Conservation (phyloP, 1,140 invertebrate species). For the Eupristina koningsbergeri region DNA sequence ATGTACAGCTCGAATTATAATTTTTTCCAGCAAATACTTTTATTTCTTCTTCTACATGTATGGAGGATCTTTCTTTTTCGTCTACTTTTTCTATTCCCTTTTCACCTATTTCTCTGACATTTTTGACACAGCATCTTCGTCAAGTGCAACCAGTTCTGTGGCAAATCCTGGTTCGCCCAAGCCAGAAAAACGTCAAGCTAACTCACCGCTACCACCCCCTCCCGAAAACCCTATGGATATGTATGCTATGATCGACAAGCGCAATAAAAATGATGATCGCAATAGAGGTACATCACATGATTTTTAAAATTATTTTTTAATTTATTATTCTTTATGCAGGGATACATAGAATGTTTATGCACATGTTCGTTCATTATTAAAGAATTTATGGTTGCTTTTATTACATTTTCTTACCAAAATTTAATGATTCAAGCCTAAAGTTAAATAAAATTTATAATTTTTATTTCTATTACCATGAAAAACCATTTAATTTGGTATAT, state of each 20-base stretch:
- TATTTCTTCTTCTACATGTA: constrained; percentile 8
- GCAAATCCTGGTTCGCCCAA: constrained; percentile 85
- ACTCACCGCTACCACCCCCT: constrained; percentile 85
- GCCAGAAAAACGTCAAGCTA: constrained; percentile 89
- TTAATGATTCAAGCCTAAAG: too few relatives aligned
- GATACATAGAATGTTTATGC: too few relatives aligned
- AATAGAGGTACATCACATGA: constrained; percentile 46
- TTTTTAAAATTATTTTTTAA: too few relatives aligned
- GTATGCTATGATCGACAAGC: constrained; percentile 66
- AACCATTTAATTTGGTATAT: too few relatives aligned
- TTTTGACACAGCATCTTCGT: constrained; percentile 78
- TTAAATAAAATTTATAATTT: too few relatives aligned
- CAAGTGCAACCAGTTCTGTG: constrained; percentile 82
- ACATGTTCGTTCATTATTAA: too few relatives aligned
- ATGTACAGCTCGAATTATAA: not conserved
- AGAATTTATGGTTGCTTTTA: not conserved
- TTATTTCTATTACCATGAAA: too few relatives aligned
- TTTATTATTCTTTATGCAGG: not conserved
- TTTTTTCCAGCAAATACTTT: not conserved
- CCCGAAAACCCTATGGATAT: constrained; percentile 71
- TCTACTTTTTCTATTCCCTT: constrained; percentile 44
- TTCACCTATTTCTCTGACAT: constrained; percentile 10
- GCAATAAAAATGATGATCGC: constrained; percentile 69
- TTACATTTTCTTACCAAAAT: too few relatives aligned
- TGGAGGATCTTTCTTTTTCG: not conserved